A percentile compares a stretch with the other conserved stretches of the same genome.
phyloP scores from a whole-genome alignment of 2,797 vertebrate genomes.

The Apogon talboti region DNA sequence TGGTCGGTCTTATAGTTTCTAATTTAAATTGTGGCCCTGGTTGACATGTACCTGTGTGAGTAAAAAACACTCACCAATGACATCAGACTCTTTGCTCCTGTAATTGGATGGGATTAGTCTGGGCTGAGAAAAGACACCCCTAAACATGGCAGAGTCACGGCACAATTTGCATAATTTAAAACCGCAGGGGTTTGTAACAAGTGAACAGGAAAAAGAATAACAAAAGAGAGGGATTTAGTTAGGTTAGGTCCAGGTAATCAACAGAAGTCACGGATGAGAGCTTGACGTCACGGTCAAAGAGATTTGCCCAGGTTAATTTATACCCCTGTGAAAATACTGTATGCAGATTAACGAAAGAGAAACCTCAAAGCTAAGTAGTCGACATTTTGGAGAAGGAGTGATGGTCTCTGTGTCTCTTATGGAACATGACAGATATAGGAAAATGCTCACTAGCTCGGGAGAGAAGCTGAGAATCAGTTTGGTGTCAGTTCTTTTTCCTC shows the following conservation, averaged over 20 bases:
- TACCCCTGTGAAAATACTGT: slow-evolving; percentile 7
- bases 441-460: not conserved
- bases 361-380: slow-evolving; percentile 3
- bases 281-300: slow-evolving; percentile 9
- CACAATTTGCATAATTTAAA: slow-evolving; percentile 71
- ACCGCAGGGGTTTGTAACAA: slow-evolving; percentile 55
- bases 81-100: slow-evolving; percentile 59
- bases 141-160: slow-evolving; percentile 50
- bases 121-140: slow-evolving; percentile 56
- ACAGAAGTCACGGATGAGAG: slow-evolving; percentile 18
- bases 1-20: slow-evolving; percentile 46
- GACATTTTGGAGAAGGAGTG: not conserved
- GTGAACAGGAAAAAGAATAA: slow-evolving; percentile 38
- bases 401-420: not conserved
- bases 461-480: not conserved
- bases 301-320: slow-evolving; percentile 35
- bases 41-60: slow-evolving; percentile 35
- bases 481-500: not conserved
- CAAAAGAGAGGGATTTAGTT: slow-evolving; percentile 36
- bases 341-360: slow-evolving; percentile 3
- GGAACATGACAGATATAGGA: not conserved
- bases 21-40: slow-evolving; percentile 31
- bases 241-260: slow-evolving; percentile 40
- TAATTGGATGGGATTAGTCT: slow-evolving; percentile 77
- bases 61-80: slow-evolving; percentile 50